Percentiles rank a stretch among this genome's conserved stretches.
Evolutionary conservation across 1,140 invertebrate species (phyloP).

Genomic region (Papilio polytes): DNA sequence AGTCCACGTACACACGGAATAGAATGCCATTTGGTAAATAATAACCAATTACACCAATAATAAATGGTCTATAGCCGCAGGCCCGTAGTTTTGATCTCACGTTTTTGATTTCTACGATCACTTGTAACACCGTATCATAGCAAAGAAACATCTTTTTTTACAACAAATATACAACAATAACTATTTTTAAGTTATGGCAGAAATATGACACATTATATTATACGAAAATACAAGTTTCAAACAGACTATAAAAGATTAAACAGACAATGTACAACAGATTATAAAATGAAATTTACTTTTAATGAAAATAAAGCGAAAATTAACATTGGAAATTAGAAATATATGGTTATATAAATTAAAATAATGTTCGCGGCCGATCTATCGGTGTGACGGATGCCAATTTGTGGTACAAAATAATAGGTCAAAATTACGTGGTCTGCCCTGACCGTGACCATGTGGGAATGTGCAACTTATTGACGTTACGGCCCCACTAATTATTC

Average conservation of each 20-base stretch:
- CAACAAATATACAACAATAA: not conserved
- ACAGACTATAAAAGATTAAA: too few species aligned
- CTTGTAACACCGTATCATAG: conserved; percentile 39
- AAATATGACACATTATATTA: not conserved
- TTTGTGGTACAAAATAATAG: conserved; percentile 78
- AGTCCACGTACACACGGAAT: conserved; percentile 46
- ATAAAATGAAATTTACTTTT: not conserved
- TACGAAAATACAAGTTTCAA: not conserved
- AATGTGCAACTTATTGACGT: conserved; percentile 72
- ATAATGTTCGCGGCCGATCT: not conserved
- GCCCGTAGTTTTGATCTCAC: conserved; percentile 39
- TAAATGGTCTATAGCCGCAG: conserved; percentile 43
- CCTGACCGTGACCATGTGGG: conserved; percentile 70
- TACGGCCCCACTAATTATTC: conserved; percentile 74
- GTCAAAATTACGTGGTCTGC: conserved; percentile 76
- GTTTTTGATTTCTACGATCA: conserved; percentile 34
- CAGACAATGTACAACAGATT: too few species aligned
- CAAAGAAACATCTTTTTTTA: not conserved
- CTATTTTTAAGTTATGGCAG: not conserved
- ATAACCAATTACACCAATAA: conserved; percentile 54
- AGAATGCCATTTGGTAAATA: conserved; percentile 50
- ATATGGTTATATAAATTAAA: not conserved
- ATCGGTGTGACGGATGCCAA: conserved; percentile 57
- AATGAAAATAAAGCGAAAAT: not conserved
- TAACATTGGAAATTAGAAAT: not conserved